phyloP scores from a whole-genome alignment of 2,888 invertebrate species.

The Eudemis profundana region DNA sequence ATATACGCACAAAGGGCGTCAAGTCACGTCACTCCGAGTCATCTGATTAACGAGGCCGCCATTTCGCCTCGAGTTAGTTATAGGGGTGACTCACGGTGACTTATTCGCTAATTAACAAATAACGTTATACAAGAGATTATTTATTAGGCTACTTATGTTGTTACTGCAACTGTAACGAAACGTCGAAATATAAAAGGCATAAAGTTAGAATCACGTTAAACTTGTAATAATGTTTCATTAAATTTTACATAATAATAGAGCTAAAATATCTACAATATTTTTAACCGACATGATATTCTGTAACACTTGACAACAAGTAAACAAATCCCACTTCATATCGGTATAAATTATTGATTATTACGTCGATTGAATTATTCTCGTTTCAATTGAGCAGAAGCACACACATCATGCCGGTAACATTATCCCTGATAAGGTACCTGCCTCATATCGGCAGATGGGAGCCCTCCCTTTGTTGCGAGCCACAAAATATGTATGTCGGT shows the following conservation, averaged over 20 bases:
- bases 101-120: conserved; percentile 19
- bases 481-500: conserved; percentile 52
- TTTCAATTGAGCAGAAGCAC: conserved; percentile 8
- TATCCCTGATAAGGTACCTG: conserved; percentile 30
- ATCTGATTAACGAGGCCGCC: conserved; percentile 39
- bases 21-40: conserved; percentile 28
- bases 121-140: too few relatives aligned
- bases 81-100: not conserved
- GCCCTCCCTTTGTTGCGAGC: conserved; percentile 31
- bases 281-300: too few relatives aligned
- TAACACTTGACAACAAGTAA: not conserved
- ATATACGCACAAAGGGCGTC: conserved; percentile 36
- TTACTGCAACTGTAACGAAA: too few relatives aligned
- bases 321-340: not conserved
- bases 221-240: too few relatives aligned
- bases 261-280: too few relatives aligned
- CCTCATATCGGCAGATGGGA: conserved; percentile 21
- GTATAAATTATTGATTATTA: conserved; percentile 1
- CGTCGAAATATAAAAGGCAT: too few relatives aligned
- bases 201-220: too few relatives aligned
- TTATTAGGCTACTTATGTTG: too few relatives aligned
- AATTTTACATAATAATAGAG: too few relatives aligned
- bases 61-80: conserved; percentile 26
- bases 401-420: not conserved
- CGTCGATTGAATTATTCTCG: conserved; percentile 13